Evolutionary conservation across 2,888 invertebrate species (phyloP).

Genomic region (Galeopsomyia nigrocyanea): DNA sequence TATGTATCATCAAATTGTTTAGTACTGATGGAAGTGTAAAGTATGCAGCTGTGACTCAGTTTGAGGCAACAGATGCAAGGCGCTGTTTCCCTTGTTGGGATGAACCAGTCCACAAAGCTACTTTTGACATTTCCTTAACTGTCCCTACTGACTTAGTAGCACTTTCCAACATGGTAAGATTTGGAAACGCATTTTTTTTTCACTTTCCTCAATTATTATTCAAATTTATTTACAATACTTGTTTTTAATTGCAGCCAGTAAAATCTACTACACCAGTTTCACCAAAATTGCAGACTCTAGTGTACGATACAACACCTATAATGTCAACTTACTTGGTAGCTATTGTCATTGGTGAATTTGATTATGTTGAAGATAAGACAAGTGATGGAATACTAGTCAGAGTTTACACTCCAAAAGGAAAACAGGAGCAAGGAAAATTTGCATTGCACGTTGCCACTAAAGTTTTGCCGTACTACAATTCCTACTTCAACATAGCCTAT

Average conservation of each 20-base stretch:
- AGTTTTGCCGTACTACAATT: conserved; percentile 93
- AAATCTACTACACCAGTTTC: conserved; percentile 55
- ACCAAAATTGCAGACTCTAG: conserved; percentile 46
- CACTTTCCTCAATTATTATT: background rate
- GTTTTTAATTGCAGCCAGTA: conserved; percentile 63
- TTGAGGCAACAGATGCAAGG: conserved; percentile 91
- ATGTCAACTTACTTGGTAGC: conserved; percentile 98
- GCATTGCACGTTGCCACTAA: conserved; percentile 93
- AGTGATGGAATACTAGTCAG: conserved; percentile 85
- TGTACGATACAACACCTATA: conserved; percentile 80
- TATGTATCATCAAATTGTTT: conserved; percentile 50
- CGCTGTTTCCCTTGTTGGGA: conserved; percentile 98
- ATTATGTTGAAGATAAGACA: conserved; percentile 89
- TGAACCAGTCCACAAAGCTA: conserved; percentile 96
- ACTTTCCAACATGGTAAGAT: conserved; percentile 89
- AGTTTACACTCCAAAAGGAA: conserved; percentile 90
- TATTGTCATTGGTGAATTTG: conserved; percentile 94
- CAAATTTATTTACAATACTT: conserved; percentile 14
- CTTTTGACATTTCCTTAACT: conserved; percentile 89
- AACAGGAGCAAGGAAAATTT: conserved; percentile 92
- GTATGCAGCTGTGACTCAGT: conserved; percentile 92
- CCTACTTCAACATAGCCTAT: conserved; percentile 95
- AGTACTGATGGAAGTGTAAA: conserved; percentile 82
- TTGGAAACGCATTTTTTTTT: conserved; percentile 17
- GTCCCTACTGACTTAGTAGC: conserved; percentile 88